Base-by-base conservation (phyloP, 2,888 invertebrate species). In the Spodoptera littoralis region DNA sequence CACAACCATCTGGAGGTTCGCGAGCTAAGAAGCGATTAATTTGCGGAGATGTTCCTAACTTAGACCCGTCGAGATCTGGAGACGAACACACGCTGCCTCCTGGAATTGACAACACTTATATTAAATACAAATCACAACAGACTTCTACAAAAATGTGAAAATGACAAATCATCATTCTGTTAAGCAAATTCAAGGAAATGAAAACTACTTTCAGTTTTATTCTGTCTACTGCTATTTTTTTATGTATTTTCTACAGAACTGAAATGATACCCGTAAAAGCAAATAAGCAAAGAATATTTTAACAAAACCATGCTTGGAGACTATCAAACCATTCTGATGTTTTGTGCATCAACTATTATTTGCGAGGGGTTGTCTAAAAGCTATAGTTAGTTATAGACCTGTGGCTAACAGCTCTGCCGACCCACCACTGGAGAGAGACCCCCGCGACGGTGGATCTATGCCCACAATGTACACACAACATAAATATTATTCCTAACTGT, bases 1-100 rank as follows among this genome's bases (percentile, higher is more conserved):
- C 98, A 95, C 98, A 98, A 86, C 98, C 98, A 95, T 98, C 98
- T 27, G 98, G 98, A 55, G 98, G 98, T 91, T 98, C 98, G 57
- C 98, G 95, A 45, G 98, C 97, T 86, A 98, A 95, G 91, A 98
- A 98, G 86, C 96, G 96, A 90, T 98, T 97, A 86, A 98, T 97
- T 89, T 97, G 97, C 45, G 98, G 98, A 70, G 98, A 98, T 65
- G 97, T 97, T 58, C 97, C 97, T 65, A 96, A 94, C 83, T 96
- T 96, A 77, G 96, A 95, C 63, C 96, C 95, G 80, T 97, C 97
- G 71, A 96, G 96, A 84, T 97, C 97, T 18, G 97, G 97, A 67
- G 97, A 97, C 52, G 97, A 97, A 82, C 97, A 96, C 65, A 96
- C 96, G 87, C 97, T 97, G 70, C 96, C 96, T 83, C 96, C 97